Percentiles rank a stretch among this genome's conserved stretches.
phyloP scores from a whole-genome alignment of 2,797 vertebrate genomes.

The Ptychadena robeensis region DNA sequence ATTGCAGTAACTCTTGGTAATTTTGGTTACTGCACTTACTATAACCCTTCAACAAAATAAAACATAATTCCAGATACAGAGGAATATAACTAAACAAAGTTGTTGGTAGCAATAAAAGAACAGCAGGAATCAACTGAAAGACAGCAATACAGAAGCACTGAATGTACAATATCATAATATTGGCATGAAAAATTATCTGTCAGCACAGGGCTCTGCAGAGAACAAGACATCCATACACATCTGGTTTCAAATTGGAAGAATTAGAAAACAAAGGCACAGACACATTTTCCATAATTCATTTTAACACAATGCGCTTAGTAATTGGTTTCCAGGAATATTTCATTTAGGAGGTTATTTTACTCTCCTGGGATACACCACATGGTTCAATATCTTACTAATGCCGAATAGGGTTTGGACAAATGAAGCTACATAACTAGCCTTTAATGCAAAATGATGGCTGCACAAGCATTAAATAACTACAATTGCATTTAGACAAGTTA shows the following conservation, averaged over 20 bases:
- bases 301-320: neutral
- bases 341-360: constrained; percentile 10
- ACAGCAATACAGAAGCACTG: no score
- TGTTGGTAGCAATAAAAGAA: no score
- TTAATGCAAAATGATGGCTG: neutral
- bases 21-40: no score
- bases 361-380: neutral
- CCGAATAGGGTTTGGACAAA: neutral
- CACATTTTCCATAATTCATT: constrained; percentile 7
- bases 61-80: no score
- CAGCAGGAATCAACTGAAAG: no score
- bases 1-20: no score
- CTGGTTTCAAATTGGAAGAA: neutral
- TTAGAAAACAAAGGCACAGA: neutral
- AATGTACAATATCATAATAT: neutral
- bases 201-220: neutral
- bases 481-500: neutral
- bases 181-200: neutral
- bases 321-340: constrained; percentile 18
- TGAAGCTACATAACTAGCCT: neutral
- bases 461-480: neutral
- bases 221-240: neutral
- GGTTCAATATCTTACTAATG: neutral
- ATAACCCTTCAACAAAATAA: no score
- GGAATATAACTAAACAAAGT: no score